Base-by-base conservation (phyloP, 2,888 invertebrate genomes). In the Yponomeuta evonymella region DNA sequence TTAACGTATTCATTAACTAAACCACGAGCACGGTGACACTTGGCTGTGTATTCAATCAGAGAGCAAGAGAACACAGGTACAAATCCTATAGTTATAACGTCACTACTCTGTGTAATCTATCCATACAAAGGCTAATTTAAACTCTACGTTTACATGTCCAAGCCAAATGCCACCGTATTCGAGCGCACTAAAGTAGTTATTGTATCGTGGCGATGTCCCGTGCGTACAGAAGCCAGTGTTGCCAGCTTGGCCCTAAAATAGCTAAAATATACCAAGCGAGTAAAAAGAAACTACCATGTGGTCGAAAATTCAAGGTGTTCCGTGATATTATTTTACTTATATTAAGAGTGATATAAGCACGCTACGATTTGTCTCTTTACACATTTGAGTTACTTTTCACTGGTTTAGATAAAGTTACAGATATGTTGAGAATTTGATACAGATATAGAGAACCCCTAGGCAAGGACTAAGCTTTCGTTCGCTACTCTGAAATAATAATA, bases 151-250 rank as follows among this genome's bases (percentile, higher is more conserved):
- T 15, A 12, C 15, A 58, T 2, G 51, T 58, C 15, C 51, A 58
- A 58, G 15, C 51, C 5, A 33, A 67, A 81, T 82, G 83, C 85
- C 86, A 81, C 85, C 43, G 80, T 87, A 86, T 87, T 85, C 76
- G 75, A 78, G 80, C 77, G 75, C 76, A 78, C 77, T 81, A 84
- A 78, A 77, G 74, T 87, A 86, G 80, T 88, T 89, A 88, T 88
- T 88, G 87, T 88, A 82, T 79, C 78, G 79, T 79, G 79, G 81
- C 80, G 83, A 79, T 79, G 77, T 82, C 83, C 75, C 79, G 80
- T 80, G 79, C 80, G 80, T 78, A 79, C 79, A 70, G 76, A 79
- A 81, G 81, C 80, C 72, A 77, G 78, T 80, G 78, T 77, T 77
- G 77, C 77, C 76, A 74, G 73, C 73, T 75, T 79, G 75, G 76